Conservation (phyloP, 2,797 vertebrate genomes). For the Aselliscus stoliczkanus region DNA sequence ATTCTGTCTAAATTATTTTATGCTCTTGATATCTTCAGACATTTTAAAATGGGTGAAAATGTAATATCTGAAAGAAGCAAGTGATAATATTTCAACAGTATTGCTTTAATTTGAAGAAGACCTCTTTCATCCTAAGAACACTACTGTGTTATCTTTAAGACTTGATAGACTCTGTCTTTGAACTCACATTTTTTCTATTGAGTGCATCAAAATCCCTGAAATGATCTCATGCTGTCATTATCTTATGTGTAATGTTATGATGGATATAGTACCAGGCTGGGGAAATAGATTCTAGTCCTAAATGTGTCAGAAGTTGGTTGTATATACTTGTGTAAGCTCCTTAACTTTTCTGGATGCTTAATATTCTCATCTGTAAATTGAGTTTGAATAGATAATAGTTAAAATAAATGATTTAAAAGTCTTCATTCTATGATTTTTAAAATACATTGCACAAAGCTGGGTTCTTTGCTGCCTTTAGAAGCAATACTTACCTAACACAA, state of each 20-base stretch:
- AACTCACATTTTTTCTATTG: background rate
- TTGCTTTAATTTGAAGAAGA: background rate
- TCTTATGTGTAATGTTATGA: background rate
- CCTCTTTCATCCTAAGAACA: background rate
- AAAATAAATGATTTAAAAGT: background rate
- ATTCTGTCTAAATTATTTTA: background rate
- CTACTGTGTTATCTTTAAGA: background rate
- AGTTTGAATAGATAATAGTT: background rate
- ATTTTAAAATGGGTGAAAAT: background rate
- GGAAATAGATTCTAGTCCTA: background rate
- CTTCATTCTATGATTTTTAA: background rate
- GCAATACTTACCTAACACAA: slow-evolving; percentile 47
- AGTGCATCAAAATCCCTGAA: background rate
- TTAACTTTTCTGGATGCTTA: background rate
- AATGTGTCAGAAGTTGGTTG: background rate
- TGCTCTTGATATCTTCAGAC: background rate
- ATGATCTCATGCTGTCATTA: background rate
- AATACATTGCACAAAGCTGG: background rate
- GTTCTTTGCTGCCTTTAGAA: background rate
- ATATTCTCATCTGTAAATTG: background rate
- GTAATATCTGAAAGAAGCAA: background rate
- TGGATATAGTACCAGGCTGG: background rate
- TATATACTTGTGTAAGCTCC: background rate
- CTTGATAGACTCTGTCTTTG: background rate
- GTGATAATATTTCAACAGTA: background rate